phyloP scores from a whole-genome alignment of 2,797 vertebrate species.

The Manis crassicaudata region DNA sequence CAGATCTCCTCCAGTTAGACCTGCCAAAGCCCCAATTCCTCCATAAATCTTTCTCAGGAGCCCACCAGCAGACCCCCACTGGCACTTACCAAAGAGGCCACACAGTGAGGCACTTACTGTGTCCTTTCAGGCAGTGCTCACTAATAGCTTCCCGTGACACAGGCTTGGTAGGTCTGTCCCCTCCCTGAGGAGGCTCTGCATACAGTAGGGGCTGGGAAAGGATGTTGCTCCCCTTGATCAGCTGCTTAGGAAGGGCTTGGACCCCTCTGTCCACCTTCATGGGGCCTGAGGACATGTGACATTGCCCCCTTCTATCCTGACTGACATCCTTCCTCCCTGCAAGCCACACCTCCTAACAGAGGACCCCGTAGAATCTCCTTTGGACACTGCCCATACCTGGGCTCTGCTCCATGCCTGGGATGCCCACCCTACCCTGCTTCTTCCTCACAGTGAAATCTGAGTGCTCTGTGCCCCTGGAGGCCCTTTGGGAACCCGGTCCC shows the following conservation, averaged over 20 bases:
- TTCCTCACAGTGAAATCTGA: neutral
- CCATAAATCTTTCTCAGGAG: neutral
- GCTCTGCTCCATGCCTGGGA: too few relatives aligned
- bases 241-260: neutral
- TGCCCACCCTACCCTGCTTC: neutral
- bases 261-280: neutral
- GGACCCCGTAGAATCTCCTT: too few relatives aligned
- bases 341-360: too few relatives aligned
- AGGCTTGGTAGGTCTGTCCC: neutral
- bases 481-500: rapidly evolving
- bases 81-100: neutral
- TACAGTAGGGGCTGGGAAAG: neutral
- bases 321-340: rapidly evolving
- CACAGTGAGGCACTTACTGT: neutral
- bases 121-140: rapidly evolving
- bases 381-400: too few relatives aligned
- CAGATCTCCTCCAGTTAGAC: neutral
- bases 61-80: rapidly evolving
- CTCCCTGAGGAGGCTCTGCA: neutral
- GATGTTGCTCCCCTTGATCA: too few relatives aligned
- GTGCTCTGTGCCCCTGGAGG: rapidly evolving
- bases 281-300: neutral
- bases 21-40: neutral
- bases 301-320: too few relatives aligned
- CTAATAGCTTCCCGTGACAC: rapidly evolving